Base-by-base conservation (phyloP, 2,113 vertebrate species). In the Neopipo cinnamomea region DNA sequence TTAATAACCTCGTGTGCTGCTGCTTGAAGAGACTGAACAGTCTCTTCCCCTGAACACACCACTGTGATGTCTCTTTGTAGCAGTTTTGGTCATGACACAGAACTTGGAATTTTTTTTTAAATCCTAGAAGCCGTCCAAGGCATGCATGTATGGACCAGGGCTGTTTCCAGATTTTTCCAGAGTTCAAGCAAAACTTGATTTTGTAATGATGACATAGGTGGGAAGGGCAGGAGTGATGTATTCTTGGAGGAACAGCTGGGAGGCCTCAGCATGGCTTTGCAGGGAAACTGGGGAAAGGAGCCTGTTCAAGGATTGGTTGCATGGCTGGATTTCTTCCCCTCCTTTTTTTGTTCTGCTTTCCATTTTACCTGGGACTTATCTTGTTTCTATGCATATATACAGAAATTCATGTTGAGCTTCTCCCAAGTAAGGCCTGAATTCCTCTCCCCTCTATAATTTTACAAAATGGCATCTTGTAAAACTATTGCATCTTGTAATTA, bases 191-290 rank as follows among this genome's bases (percentile, higher is more conserved):
- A 59, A 18, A 20, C 1, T 56, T 30, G 4, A 11, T 52, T 68
- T 33, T 68, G 13, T 55, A 37, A 2, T 6, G 24, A 16, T 35
- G 78, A 4, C 6, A 0, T 2, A 16, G 23, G 15, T 46, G 20
- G 14, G 46, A n/a, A 70, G 76, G 46, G 37, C 41, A 30, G 35
- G 23, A 66, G n/a, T 11, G 31, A 24, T 2, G 20, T 8, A 13
- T 17, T 46, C 58, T 25, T 15, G 22, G 53, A 15, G 61, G 28
- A 49, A 31, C 0, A 5, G 35, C 12, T 12, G 31, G 68, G 46
- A 70, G 41, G 24, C 8, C 28, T 67, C 25, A 13, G 31, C 15
- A 1, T 2, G 22, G 6, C 10, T 0, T 0, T 9, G 11, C 3
- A 0, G 53, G 2, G 42, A 23, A n/a, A 39, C 8, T 55, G 58